A percentile compares a stretch with the other conserved stretches of the same genome.
These are phyloP conservation scores for Hypercompe scribonia DNA, from an alignment of 2,888 invertebrate species.

Conservation along the genomic window DNA sequence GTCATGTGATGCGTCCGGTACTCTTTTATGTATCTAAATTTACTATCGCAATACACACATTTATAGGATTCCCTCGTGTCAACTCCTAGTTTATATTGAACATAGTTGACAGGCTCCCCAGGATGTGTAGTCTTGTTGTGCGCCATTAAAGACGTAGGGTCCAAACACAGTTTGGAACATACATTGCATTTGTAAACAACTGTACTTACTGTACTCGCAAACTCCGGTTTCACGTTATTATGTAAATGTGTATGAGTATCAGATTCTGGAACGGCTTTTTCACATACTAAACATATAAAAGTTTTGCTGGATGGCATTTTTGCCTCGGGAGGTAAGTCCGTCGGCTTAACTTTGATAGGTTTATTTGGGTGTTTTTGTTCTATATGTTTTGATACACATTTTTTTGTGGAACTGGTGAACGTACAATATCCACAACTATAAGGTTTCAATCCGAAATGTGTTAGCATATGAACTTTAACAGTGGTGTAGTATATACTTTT, in stretches of 20 bases:
- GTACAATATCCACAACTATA: slow-evolving; percentile 77
- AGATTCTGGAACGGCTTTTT: slow-evolving; percentile 53
- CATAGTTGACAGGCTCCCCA: slow-evolving; percentile 58
- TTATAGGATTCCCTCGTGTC: slow-evolving; percentile 53
- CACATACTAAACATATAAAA: slow-evolving; percentile 67
- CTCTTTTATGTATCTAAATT: slow-evolving; percentile 59
- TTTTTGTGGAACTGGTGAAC: slow-evolving; percentile 60
- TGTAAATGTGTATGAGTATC: slow-evolving; percentile 61
- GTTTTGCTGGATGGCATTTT: slow-evolving; percentile 19
- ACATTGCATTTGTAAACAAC: slow-evolving; percentile 78
- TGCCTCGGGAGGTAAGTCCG: slow-evolving; percentile 47
- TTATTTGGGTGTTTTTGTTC: slow-evolving; percentile 59
- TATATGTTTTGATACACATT: slow-evolving; percentile 65
- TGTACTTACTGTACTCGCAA: slow-evolving; percentile 58
- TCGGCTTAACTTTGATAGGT: slow-evolving; percentile 35
- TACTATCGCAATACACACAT: slow-evolving; percentile 60
- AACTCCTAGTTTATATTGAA: slow-evolving; percentile 58
- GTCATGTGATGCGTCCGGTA: slow-evolving; percentile 61
- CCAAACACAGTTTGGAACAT: slow-evolving; percentile 69
- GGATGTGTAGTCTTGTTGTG: slow-evolving; percentile 71
- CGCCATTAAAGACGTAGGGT: slow-evolving; percentile 60
- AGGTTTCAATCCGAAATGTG: slow-evolving; percentile 81
- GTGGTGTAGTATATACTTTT: slow-evolving; percentile 43
- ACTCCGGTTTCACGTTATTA: slow-evolving; percentile 55
- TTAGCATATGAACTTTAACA: slow-evolving; percentile 74